Evolutionary conservation across 2,888 invertebrate species (phyloP).

Genomic region (Leptarthrus brevirostris): DNA sequence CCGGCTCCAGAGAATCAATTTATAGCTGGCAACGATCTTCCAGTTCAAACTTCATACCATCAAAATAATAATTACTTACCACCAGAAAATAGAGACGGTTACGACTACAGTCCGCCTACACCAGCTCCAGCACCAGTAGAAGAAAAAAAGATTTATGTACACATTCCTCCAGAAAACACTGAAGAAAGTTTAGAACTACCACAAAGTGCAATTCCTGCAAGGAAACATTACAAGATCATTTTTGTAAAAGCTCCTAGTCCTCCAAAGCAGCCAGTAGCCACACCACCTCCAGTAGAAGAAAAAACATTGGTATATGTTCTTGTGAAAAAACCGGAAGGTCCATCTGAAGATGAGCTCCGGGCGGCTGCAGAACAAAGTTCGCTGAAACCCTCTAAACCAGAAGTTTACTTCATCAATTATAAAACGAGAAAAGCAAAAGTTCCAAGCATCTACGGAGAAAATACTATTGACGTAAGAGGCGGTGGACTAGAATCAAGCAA

Average conservation of each 20-base stretch:
- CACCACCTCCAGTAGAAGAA: slow-evolving; percentile 87
- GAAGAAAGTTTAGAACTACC: slow-evolving; percentile 62
- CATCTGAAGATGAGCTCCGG: slow-evolving; percentile 72
- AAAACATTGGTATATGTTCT: slow-evolving; percentile 89
- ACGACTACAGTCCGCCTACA: slow-evolving; percentile 50
- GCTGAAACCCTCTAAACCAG: slow-evolving; percentile 74
- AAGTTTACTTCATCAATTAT: slow-evolving; percentile 78
- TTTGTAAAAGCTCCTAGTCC: slow-evolving; percentile 71
- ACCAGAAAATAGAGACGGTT: not conserved
- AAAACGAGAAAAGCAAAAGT: slow-evolving; percentile 69
- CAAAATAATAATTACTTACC: not conserved
- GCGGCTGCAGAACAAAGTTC: slow-evolving; percentile 71
- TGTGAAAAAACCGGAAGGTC: slow-evolving; percentile 87
- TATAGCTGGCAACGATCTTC: not conserved
- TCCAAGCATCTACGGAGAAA: slow-evolving; percentile 2
- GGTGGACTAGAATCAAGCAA: not conserved
- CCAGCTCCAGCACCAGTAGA: slow-evolving; percentile 53
- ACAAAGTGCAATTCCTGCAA: slow-evolving; percentile 62
- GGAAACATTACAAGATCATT: slow-evolving; percentile 71
- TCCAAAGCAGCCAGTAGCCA: slow-evolving; percentile 68
- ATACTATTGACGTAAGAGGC: slow-evolving; percentile 5
- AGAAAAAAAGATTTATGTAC: slow-evolving; percentile 68
- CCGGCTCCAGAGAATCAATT: not conserved
- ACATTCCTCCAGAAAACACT: slow-evolving; percentile 70
- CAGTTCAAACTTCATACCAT: slow-evolving; percentile 8